Evolutionary conservation across 2,888 invertebrate species (phyloP).

Genomic region (Dynastes tityus): DNA sequence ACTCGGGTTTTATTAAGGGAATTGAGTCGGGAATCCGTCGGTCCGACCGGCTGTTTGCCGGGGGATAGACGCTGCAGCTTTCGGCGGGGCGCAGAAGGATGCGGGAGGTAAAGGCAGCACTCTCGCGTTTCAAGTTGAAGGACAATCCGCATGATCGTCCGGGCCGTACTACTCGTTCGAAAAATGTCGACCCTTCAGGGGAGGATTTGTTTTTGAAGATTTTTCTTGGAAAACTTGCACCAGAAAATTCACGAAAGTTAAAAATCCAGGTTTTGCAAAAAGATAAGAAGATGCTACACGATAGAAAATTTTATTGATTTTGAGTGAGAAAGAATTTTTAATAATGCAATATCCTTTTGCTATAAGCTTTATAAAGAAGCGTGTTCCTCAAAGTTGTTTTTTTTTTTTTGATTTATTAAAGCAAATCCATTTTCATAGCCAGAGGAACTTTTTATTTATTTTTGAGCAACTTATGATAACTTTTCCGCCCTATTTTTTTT

Average conservation of each 20-base stretch:
- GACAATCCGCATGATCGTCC: slow-evolving; percentile 53
- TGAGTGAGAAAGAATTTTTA: too few relatives aligned
- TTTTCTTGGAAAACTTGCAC: not conserved
- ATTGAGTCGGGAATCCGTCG: slow-evolving; percentile 35
- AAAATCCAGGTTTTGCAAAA: not conserved
- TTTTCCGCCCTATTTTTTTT: too few relatives aligned
- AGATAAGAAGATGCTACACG: not conserved
- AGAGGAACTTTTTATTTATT: too few relatives aligned
- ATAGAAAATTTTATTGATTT: too few relatives aligned
- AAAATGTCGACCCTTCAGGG: slow-evolving; percentile 45
- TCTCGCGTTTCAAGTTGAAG: slow-evolving; percentile 62
- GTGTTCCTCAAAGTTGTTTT: too few relatives aligned
- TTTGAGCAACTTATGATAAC: too few relatives aligned
- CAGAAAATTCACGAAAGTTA: not conserved
- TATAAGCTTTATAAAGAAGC: too few relatives aligned
- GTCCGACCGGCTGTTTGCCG: slow-evolving; percentile 13
- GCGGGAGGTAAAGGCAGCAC: slow-evolving; percentile 33
- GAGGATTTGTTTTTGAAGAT: slow-evolving; percentile 6
- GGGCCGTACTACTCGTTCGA: slow-evolving; percentile 50
- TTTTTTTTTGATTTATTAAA: too few relatives aligned
- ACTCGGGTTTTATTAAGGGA: slow-evolving; percentile 48
- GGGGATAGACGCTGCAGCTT: slow-evolving; percentile 21
- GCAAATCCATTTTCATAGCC: too few relatives aligned
- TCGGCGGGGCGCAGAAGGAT: slow-evolving; percentile 6
- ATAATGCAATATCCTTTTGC: too few relatives aligned